Conservation (phyloP, 2,113 vertebrate species). For the Dipodomys merriami region DNA sequence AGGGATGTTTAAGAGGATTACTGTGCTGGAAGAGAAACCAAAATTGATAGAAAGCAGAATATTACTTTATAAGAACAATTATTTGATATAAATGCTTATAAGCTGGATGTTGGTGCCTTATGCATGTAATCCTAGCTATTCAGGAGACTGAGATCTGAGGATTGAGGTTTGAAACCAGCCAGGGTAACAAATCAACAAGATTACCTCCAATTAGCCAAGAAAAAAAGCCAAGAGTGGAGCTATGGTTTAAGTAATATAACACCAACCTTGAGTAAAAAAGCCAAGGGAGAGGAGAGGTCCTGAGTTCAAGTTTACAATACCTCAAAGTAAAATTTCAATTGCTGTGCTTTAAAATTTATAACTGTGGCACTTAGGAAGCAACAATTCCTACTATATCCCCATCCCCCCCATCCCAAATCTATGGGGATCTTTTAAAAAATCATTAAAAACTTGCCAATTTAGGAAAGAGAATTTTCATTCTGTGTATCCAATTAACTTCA, state of each 20-base stretch:
- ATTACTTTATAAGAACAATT: constrained; percentile 12
- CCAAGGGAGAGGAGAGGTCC: no score
- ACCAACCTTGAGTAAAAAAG: no score
- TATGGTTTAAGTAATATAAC: no score
- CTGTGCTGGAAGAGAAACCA: background rate
- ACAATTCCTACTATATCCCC: background rate
- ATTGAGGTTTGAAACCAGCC: no score
- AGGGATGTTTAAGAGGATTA: background rate
- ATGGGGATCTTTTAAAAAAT: background rate
- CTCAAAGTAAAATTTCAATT: constrained; percentile 25
- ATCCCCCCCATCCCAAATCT: background rate
- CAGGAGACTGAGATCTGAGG: no score
- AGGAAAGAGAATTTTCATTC: constrained; percentile 19
- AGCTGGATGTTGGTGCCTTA: no score
- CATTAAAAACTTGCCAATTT: background rate
- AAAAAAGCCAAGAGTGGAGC: no score
- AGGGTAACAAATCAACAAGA: no score
- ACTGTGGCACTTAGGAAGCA: background rate
- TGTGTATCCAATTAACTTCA: background rate
- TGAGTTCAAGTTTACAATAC: background rate
- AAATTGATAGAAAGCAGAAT: constrained; percentile 21
- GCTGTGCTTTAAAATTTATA: background rate
- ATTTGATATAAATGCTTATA: constrained; percentile 8
- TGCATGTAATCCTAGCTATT: no score
- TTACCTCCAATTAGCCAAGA: no score